phyloP scores from a whole-genome alignment of 2,797 vertebrate species.

The Acipenser oxyrinchus region DNA sequence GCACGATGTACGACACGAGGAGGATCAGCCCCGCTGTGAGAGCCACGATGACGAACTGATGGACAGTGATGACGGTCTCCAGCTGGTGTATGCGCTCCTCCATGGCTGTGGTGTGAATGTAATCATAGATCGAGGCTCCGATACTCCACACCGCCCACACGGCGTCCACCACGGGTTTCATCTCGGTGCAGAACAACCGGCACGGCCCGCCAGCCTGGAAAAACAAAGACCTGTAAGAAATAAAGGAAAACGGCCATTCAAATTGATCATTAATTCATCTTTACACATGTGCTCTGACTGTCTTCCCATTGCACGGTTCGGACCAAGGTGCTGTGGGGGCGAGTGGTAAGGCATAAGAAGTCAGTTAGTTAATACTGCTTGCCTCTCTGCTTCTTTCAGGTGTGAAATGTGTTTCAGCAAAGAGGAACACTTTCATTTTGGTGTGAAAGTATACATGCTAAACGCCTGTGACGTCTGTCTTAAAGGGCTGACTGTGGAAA shows the following conservation, averaged over 20 bases:
- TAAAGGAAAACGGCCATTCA: no score
- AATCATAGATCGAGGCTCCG: conserved; percentile 62
- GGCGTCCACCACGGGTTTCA: conserved; percentile 64
- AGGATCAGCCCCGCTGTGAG: conserved; percentile 49
- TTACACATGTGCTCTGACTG: not conserved
- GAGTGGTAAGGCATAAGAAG: no score
- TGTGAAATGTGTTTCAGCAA: no score
- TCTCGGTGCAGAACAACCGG: conserved; percentile 60
- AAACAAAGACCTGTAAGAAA: no score
- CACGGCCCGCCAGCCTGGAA: conserved; percentile 11
- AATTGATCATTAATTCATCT: not conserved
- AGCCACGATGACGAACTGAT: conserved; percentile 59
- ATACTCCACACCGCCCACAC: conserved; percentile 66
- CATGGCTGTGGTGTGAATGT: conserved; percentile 64
- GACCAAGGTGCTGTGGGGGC: no score
- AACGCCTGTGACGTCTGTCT: no score
- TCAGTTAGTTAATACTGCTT: no score
- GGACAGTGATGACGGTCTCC: conserved; percentile 55
- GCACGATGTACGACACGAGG: conserved; percentile 58
- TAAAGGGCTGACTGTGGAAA: no score
- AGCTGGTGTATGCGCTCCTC: conserved; percentile 64
- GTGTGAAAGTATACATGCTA: no score
- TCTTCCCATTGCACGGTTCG: no score
- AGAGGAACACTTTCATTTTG: no score
- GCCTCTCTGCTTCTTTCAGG: no score